Percentiles rank a stretch among this genome's conserved stretches.
These are phyloP conservation scores for Lycaena phlaeas DNA, from an alignment of 2,888 invertebrate genomes.

Conservation along the genomic window DNA sequence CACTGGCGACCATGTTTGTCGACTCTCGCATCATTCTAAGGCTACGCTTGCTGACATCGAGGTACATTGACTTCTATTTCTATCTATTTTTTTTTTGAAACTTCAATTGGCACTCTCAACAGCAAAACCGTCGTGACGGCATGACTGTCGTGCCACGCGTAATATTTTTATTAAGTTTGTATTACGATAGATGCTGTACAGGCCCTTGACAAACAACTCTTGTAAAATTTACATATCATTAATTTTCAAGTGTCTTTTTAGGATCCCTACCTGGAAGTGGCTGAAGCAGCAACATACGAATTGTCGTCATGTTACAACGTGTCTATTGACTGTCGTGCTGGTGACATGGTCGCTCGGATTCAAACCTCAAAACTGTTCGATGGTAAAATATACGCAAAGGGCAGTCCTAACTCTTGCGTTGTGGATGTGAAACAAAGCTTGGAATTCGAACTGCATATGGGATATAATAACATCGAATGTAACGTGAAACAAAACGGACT, in stretches of 20 bases:
- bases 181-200: too few species aligned
- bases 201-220: too few species aligned
- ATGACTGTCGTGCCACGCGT: too few species aligned
- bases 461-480: slow-evolving; percentile 93
- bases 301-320: slow-evolving; percentile 95
- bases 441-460: slow-evolving; percentile 93
- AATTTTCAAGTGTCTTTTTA: slow-evolving; percentile 30
- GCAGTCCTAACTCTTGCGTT: slow-evolving; percentile 93
- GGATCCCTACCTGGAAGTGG: slow-evolving; percentile 92
- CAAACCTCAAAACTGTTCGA: slow-evolving; percentile 94
- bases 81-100: neutral
- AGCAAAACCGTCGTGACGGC: too few species aligned
- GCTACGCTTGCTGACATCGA: slow-evolving; percentile 91
- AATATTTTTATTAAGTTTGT: too few species aligned
- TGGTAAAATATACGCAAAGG: slow-evolving; percentile 95
- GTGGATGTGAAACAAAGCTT: slow-evolving; percentile 89
- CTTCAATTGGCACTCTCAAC: too few species aligned
- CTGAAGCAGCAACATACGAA: slow-evolving; percentile 93
- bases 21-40: slow-evolving; percentile 91
- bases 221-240: too few species aligned
- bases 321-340: slow-evolving; percentile 91
- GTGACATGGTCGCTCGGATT: slow-evolving; percentile 94
- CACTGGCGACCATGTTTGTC: slow-evolving; percentile 93
- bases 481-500: slow-evolving; percentile 92
- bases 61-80: slow-evolving; percentile 47